Evolutionary conservation across 2,113 vertebrate species (phyloP).

Genomic region (Lagenorhynchus albirostris): DNA sequence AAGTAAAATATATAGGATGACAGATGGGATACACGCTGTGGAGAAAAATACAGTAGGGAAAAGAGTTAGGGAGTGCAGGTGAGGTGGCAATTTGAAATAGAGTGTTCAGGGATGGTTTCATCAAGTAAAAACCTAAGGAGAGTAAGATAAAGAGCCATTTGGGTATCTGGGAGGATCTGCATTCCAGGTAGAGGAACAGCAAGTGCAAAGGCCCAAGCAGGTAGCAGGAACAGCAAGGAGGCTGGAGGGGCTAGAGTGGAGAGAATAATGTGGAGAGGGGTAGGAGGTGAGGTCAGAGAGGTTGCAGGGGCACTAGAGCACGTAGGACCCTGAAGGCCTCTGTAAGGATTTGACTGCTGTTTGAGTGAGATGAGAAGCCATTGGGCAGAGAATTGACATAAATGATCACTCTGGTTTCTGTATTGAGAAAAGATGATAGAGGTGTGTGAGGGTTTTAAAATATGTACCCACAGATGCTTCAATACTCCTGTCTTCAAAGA

Average conservation of each 20-base stretch:
- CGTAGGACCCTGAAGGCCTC: neutral
- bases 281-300: neutral
- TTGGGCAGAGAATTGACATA: neutral
- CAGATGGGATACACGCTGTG: neutral
- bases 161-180: neutral
- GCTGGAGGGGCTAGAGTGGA: neutral
- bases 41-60: neutral
- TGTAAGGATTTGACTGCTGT: neutral
- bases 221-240: neutral
- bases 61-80: neutral
- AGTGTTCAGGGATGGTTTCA: neutral
- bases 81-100: neutral
- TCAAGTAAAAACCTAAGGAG: neutral
- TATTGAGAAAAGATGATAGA: neutral
- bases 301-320: neutral
- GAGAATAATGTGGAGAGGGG: neutral
- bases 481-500: neutral
- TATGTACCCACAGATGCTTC: neutral
- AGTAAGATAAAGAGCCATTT: neutral
- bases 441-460: neutral
- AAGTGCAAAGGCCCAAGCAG: neutral
- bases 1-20: neutral
- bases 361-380: neutral
- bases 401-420: neutral
- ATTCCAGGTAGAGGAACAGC: neutral